Evolutionary conservation across 1,140 invertebrate genomes (phyloP).

Genomic region (Pachyrhynchus sulphureomaculatus): DNA sequence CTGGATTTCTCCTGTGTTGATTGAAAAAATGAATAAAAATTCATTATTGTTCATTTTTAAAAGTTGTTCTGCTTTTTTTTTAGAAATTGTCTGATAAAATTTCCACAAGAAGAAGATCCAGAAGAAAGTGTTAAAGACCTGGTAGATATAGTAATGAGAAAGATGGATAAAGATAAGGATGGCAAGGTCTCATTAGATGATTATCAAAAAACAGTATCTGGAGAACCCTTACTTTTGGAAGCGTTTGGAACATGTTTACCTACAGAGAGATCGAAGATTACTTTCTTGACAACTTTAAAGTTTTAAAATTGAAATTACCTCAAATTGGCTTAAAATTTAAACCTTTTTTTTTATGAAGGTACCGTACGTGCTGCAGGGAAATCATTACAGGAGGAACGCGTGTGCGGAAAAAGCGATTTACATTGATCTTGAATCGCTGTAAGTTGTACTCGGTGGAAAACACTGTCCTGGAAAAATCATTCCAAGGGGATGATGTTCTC

Average conservation of each 20-base stretch:
- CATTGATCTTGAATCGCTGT: no score
- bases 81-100: slow-evolving; percentile 75
- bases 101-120: slow-evolving; percentile 80
- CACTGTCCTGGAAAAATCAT: no score
- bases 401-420: no score
- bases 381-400: no score
- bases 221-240: slow-evolving; percentile 81
- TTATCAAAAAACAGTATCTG: slow-evolving; percentile 69
- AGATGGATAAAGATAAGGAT: slow-evolving; percentile 85
- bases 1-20: no score
- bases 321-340: no score
- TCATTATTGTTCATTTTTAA: neutral
- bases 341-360: no score
- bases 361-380: no score
- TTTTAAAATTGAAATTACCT: no score
- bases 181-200: slow-evolving; percentile 74
- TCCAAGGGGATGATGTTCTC: no score
- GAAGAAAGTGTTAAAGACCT: slow-evolving; percentile 89
- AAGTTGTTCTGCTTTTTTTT: slow-evolving; percentile 22
- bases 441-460: no score
- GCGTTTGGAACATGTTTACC: slow-evolving; percentile 88
- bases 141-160: slow-evolving; percentile 79
- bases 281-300: slow-evolving; percentile 65
- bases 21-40: no score
- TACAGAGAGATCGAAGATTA: slow-evolving; percentile 61